Evolutionary conservation across 2,113 vertebrate genomes (phyloP), one percentile per base, ranked within the genome.

Genomic region (Antechinus stuartii): DNA sequence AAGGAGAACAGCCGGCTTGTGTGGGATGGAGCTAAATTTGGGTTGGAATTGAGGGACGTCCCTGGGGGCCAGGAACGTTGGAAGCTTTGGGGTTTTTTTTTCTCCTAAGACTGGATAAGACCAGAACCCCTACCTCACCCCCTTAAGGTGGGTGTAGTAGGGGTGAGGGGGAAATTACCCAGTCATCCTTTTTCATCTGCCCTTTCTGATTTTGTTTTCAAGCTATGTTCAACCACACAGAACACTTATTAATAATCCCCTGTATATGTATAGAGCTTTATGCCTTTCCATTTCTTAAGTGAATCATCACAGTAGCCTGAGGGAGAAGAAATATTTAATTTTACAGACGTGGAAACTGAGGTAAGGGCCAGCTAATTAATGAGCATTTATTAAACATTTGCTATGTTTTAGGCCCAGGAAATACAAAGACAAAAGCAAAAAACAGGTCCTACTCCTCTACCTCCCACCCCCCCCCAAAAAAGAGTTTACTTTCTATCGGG

Each of bases 191-290:
- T 23, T 91, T 50, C n/a, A n/a, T 92, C 90, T 50, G 95, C 26
- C 2, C 91, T 25, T 54, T 76, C 12, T 52, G 23, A 76, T 90
- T 96, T 54, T 30, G 16, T 22, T 90, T 95, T 54, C 76, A 11
- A 2, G 25, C 24, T 68, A 91, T 56, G 54, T 2, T 35, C 54
- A 90, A 54, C 30, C 91, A 14, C 1, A 16, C 1, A 2, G 42
- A 30, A 54, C 76, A 25, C 49, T 68, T 89, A 12, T 93, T 90
- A 94, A 55, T 3, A 54, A 61, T 91, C 42, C 89, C 1, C 61
- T 53, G 55, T 35, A n/a, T 92, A 52, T 91, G 90, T 91, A 56
- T 61, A 92, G 89, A 30, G 55, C 68, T 93, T 57, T 92, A 89
- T 53, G 56, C 11, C 22, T 76, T 76, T 76, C 61, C 61, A 76